Evolutionary conservation across 2,888 invertebrate genomes (phyloP), one percentile per base, ranked within the genome.

Genomic region (Lypha dubia): DNA sequence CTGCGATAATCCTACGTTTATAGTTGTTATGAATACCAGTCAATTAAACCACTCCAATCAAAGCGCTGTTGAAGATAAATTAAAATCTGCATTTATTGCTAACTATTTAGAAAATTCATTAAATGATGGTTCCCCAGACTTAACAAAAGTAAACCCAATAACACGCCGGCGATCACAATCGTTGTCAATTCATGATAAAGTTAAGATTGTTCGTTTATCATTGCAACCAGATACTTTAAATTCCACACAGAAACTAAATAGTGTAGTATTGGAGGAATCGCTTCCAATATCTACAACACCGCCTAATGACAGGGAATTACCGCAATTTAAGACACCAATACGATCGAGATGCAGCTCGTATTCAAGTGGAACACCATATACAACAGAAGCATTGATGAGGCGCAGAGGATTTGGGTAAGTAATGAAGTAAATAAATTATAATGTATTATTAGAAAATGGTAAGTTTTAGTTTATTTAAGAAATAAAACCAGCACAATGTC

Each of bases 1-100:
- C 6, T 22, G 17, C 22, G n/a, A 41, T 24, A 89, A 89, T 86
- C 89, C 89, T 4, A 90, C 89, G 3, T 87, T 89, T 71, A 89
- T 90, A 73, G 89, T 90, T 4, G 88, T 90, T 3, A 89, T 90
- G 89, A 87, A 88, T 46, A 86, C 87, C 1, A 86, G 86, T 24
- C 82, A 74, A 17, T 53, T 77, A 11, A 75, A 56, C 41, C 32
- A 51, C 77, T 20, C 11, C 38, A 22, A 67, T 22, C 41, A 51
- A 22, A 67, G 3, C 22, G 15, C 24, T 20, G 38, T 41, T 9
- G 74, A 73, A 4, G 24, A 53, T 15, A 79, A 85, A 2, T 60
- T 70, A 56, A 83, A 73, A 41, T 73, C 83, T 1, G 22, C 35
- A 1, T 35, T 74, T 32, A 44, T 79, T 0, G 22, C 70, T 11